These are phyloP conservation scores for Blennius ocellaris DNA, from an alignment of 2,113 vertebrate species.

Conservation along the genomic window DNA sequence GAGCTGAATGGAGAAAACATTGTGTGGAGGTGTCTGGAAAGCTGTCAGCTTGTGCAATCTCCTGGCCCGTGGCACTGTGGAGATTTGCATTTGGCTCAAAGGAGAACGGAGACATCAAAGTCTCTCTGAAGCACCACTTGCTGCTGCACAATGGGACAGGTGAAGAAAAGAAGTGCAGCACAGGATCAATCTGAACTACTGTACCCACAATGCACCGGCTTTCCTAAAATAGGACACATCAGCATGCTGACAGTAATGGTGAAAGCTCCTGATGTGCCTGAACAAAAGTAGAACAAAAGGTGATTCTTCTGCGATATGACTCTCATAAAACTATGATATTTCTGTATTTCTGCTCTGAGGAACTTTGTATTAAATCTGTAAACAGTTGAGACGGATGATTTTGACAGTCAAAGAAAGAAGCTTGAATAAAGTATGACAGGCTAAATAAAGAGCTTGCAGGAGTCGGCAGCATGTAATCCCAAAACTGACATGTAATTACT, in stretches of 20 bases:
- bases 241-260: slow-evolving; percentile 7
- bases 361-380: slow-evolving; percentile 52
- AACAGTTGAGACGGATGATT: slow-evolving; percentile 43
- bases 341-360: slow-evolving; percentile 36
- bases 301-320: slow-evolving; percentile 25
- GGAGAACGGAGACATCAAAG: slow-evolving; percentile 64
- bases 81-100: slow-evolving; percentile 71
- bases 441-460: slow-evolving; percentile 63
- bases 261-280: slow-evolving; percentile 4
- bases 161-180: slow-evolving; percentile 46
- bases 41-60: slow-evolving; percentile 60
- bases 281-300: slow-evolving; percentile 51
- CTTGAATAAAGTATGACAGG: slow-evolving; percentile 62
- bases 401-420: slow-evolving; percentile 44
- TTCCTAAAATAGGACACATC: slow-evolving; percentile 56
- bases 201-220: slow-evolving; percentile 63
- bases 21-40: slow-evolving; percentile 47
- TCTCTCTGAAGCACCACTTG: slow-evolving; percentile 63
- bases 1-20: slow-evolving; percentile 33
- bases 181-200: slow-evolving; percentile 56
- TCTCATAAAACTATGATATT: slow-evolving; percentile 40
- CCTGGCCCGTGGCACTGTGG: slow-evolving; percentile 36
- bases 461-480: slow-evolving; percentile 56
- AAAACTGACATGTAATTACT: slow-evolving; percentile 60
- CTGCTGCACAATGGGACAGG: slow-evolving; percentile 58